Conservation (phyloP, 2,888 invertebrate genomes). For the Andrena minutula region DNA sequence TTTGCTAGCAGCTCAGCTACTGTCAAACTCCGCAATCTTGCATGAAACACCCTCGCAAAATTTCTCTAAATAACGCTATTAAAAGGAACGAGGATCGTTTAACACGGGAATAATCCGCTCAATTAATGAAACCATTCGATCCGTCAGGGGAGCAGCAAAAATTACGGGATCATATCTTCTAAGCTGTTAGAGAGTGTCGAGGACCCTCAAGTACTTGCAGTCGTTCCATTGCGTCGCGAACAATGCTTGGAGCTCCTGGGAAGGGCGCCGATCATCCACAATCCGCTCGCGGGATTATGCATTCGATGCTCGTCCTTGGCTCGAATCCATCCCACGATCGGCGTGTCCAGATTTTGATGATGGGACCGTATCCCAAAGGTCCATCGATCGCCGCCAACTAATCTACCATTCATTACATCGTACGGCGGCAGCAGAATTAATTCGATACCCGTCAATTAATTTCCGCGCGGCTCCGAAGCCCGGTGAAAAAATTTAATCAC, state of each 20-base stretch:
- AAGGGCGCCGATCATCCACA: conserved; percentile 26
- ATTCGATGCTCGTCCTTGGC: conserved; percentile 39
- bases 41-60: too few species aligned
- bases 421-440: conserved; percentile 24
- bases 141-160: background rate
- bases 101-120: background rate
- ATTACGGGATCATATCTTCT: background rate
- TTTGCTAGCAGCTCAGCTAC: too few species aligned
- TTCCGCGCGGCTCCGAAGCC: background rate
- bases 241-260: background rate
- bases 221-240: background rate
- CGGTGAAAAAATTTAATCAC: background rate
- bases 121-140: background rate
- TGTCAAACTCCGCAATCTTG: too few species aligned
- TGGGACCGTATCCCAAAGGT: conserved; percentile 26
- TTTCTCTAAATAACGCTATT: too few species aligned
- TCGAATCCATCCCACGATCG: conserved; percentile 36
- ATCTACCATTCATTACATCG: conserved; percentile 35
- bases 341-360: conserved; percentile 41
- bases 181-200: background rate
- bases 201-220: conserved; percentile 5
- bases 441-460: conserved; percentile 30
- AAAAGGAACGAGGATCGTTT: background rate
- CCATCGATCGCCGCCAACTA: conserved; percentile 35
- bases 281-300: conserved; percentile 39